A percentile compares a stretch with the other conserved stretches of the same genome.
phyloP scores from a whole-genome alignment of 1,140 invertebrate genomes.

The Ips typographus region DNA sequence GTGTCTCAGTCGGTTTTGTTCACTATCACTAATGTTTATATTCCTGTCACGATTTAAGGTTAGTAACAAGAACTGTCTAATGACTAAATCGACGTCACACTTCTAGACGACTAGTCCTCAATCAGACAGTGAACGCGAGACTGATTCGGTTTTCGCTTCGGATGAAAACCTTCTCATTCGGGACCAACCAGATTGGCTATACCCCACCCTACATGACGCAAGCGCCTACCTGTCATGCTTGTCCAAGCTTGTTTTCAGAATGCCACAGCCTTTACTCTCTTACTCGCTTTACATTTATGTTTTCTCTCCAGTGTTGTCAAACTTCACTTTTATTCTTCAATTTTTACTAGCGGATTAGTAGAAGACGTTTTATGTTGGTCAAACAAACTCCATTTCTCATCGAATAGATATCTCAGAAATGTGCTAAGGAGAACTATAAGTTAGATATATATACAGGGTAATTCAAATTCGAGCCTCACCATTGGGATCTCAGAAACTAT shows the following conservation, averaged over 20 bases:
- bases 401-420: no score
- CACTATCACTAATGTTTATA: constrained; percentile 20
- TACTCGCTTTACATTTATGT: no score
- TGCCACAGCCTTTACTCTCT: not conserved
- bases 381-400: no score
- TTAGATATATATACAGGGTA: no score
- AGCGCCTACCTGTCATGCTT: constrained; percentile 31
- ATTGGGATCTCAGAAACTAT: no score
- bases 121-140: constrained; percentile 22
- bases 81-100: constrained; percentile 18
- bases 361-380: no score
- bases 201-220: constrained; percentile 35
- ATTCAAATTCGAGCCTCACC: no score
- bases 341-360: no score
- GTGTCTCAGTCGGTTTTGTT: not conserved
- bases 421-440: no score
- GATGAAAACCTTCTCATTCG: constrained; percentile 21
- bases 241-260: not conserved
- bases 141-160: constrained; percentile 25
- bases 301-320: no score
- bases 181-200: constrained; percentile 22
- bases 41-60: constrained; percentile 13
- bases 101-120: constrained; percentile 13
- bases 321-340: no score
- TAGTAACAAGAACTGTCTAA: constrained; percentile 31